A percentile compares a stretch with the other conserved stretches of the same genome.
Evolutionary conservation across 2,888 invertebrate species (phyloP).

Genomic region (Stenodera caucasica): DNA sequence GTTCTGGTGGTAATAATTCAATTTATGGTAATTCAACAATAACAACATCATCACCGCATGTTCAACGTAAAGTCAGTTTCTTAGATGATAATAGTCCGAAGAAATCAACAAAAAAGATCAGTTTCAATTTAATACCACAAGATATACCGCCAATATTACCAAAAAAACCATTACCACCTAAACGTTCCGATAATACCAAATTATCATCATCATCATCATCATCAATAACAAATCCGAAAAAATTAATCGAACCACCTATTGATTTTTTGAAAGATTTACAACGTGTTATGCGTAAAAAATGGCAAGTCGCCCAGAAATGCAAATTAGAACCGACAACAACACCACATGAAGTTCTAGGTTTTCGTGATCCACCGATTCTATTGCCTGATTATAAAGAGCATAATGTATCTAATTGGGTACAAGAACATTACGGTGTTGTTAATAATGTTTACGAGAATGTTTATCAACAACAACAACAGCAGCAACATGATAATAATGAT

Average conservation of each 20-base stretch:
- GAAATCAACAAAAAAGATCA: conserved; percentile 65
- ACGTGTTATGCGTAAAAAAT: conserved; percentile 89
- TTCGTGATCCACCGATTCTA: conserved; percentile 75
- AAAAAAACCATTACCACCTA: conserved; percentile 73
- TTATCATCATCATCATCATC: too few species aligned
- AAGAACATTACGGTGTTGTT: conserved; percentile 80
- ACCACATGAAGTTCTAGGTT: conserved; percentile 89
- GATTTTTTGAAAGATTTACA: conserved; percentile 88
- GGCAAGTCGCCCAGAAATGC: conserved; percentile 92
- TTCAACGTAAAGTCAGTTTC: conserved; percentile 65
- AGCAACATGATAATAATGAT: conserved; percentile 48
- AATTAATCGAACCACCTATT: conserved; percentile 74
- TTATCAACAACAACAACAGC: too few species aligned
- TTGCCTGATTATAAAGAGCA: conserved; percentile 76
- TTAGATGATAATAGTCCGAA: conserved; percentile 63
- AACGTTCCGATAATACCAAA: conserved; percentile 73
- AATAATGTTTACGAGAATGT: conserved; percentile 80
- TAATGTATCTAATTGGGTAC: conserved; percentile 88
- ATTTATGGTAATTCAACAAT: conserved; percentile 54
- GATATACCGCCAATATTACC: conserved; percentile 65
- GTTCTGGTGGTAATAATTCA: conserved; percentile 45
- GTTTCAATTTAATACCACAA: conserved; percentile 63
- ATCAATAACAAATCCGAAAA: conserved; percentile 80
- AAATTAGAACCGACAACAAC: conserved; percentile 85
- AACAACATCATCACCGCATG: conserved; percentile 60